phyloP scores from a whole-genome alignment of 1,140 invertebrate genomes.

The Bombus confusus region DNA sequence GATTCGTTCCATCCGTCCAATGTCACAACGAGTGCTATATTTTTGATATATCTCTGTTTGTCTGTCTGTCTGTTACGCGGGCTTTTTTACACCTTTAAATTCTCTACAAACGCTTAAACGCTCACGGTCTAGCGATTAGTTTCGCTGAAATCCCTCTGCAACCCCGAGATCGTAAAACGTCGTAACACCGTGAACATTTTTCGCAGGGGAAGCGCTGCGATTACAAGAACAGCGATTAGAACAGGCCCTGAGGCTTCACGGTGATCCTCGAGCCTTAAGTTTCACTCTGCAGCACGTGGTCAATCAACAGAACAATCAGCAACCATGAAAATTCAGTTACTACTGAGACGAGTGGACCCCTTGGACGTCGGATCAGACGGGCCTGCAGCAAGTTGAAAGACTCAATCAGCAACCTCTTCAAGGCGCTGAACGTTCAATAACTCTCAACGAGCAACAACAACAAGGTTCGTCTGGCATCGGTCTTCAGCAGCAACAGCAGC shows the following conservation, averaged over 20 bases:
- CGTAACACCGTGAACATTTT: not conserved
- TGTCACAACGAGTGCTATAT: too few relatives aligned
- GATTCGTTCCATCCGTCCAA: too few relatives aligned
- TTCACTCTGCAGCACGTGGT: constrained; percentile 85
- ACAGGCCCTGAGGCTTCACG: constrained; percentile 90
- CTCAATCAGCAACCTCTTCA: constrained; percentile 63
- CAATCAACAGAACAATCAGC: constrained; percentile 84
- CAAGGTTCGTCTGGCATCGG: constrained; percentile 72
- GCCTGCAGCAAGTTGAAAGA: constrained; percentile 61
- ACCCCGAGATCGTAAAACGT: not conserved
- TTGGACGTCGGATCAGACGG: constrained; percentile 75
- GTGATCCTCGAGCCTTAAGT: constrained; percentile 86
- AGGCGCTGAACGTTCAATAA: constrained; percentile 44
- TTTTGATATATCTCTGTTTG: too few relatives aligned
- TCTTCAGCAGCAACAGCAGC: constrained; percentile 71
- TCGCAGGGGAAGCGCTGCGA: constrained; percentile 86
- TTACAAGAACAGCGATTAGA: constrained; percentile 91
- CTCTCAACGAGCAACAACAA: constrained; percentile 65
- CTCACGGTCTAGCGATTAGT: not conserved
- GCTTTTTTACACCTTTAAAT: too few relatives aligned
- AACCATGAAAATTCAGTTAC: constrained; percentile 86
- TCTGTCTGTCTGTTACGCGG: too few relatives aligned
- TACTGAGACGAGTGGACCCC: constrained; percentile 84
- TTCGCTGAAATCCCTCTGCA: too few relatives aligned
- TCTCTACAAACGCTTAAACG: not conserved